phyloP scores from a whole-genome alignment of 1,140 invertebrate genomes.

The Drosophila insularis region DNA sequence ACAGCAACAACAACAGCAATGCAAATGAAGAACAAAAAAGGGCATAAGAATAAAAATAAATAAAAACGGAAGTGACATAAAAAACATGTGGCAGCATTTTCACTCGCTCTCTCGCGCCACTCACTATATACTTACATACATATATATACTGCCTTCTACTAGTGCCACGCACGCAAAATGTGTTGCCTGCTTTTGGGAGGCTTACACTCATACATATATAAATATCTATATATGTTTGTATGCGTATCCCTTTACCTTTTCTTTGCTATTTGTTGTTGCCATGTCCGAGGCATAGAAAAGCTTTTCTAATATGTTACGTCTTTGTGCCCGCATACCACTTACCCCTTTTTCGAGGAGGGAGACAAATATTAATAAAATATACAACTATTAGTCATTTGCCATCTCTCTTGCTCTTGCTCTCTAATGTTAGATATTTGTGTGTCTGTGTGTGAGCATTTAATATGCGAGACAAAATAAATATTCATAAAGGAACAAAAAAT shows the following conservation, averaged over 20 bases:
- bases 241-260: slow-evolving; percentile 28
- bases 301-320: slow-evolving; percentile 38
- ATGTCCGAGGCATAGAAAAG: slow-evolving; percentile 36
- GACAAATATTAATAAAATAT: slow-evolving; percentile 81
- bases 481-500: slow-evolving; percentile 64
- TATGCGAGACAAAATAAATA: slow-evolving; percentile 79
- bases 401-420: slow-evolving; percentile 8
- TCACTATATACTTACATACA: not conserved
- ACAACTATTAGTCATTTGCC: slow-evolving; percentile 79
- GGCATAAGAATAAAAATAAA: slow-evolving; percentile 62
- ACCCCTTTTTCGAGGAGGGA: slow-evolving; percentile 39
- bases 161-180: slow-evolving; percentile 74
- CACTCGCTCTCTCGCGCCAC: not conserved
- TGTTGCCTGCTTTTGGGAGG: slow-evolving; percentile 58
- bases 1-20: not conserved
- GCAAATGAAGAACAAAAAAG: not conserved
- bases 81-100: slow-evolving; percentile 77
- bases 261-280: not conserved
- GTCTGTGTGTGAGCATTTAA: slow-evolving; percentile 60
- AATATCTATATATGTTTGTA: not conserved
- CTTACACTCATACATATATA: not conserved
- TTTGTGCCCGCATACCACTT: not conserved
- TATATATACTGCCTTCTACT: slow-evolving; percentile 11
- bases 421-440: slow-evolving; percentile 22
- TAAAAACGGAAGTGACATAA: slow-evolving; percentile 76